Evolutionary conservation across 2,888 invertebrate genomes (phyloP).

Genomic region (Auanema freiburgensis): DNA sequence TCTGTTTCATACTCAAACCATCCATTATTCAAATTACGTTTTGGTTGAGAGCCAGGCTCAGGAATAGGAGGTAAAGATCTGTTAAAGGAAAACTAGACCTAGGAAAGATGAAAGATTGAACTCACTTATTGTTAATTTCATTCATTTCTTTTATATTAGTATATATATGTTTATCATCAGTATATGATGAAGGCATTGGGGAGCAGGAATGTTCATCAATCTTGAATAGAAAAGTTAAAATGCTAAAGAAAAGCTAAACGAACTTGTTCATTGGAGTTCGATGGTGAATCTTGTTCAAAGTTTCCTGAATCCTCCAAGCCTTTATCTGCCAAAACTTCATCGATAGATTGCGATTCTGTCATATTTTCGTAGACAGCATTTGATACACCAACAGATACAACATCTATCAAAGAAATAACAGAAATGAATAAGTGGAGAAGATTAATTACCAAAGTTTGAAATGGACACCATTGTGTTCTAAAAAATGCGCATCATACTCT

Average conservation of each 20-base stretch:
- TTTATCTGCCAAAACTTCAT: neutral
- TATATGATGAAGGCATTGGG: conserved; percentile 4
- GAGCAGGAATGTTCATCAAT: conserved; percentile 1
- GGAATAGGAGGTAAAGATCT: conserved; percentile 51
- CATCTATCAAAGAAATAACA: neutral
- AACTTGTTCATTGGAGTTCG: conserved; percentile 6
- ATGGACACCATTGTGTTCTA: neutral
- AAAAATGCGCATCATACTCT: too few relatives aligned
- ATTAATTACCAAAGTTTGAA: conserved; percentile 7
- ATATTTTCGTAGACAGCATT: neutral
- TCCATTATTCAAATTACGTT: conserved; percentile 51
- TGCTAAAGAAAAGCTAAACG: neutral
- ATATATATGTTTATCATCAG: conserved; percentile 49
- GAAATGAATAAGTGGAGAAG: neutral
- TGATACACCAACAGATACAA: conserved; percentile 1
- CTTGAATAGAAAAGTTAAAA: neutral
- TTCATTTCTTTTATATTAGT: conserved; percentile 58
- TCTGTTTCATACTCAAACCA: conserved; percentile 58
- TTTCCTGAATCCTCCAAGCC: conserved; percentile 9
- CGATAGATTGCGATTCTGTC: neutral
- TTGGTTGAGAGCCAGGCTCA: conserved; percentile 29
- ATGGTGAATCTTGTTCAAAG: conserved; percentile 7
- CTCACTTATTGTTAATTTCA: conserved; percentile 35
- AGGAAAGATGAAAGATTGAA: conserved; percentile 10
- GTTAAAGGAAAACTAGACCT: conserved; percentile 11